Evolutionary conservation across 2,797 vertebrate genomes (phyloP).

Genomic region (Gymnothorax reevesii): DNA sequence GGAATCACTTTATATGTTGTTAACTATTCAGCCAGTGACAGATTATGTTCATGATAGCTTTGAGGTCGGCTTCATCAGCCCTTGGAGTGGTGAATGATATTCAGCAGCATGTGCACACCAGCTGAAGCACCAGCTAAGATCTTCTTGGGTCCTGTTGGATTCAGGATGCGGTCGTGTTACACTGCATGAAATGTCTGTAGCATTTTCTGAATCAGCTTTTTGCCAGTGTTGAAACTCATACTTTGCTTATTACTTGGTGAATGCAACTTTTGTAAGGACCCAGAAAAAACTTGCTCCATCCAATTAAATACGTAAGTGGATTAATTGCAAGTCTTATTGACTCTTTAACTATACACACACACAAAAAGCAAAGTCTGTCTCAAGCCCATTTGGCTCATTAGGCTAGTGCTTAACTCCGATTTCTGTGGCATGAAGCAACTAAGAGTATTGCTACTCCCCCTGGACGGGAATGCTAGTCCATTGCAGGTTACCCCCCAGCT

Average conservation of each 20-base stretch:
- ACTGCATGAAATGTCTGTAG: background rate
- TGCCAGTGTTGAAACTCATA: background rate
- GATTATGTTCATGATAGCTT: background rate
- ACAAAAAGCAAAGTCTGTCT: too few relatives aligned
- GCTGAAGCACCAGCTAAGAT: background rate
- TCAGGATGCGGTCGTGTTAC: background rate
- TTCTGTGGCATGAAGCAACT: too few relatives aligned
- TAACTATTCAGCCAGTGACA: background rate
- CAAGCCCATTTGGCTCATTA: too few relatives aligned
- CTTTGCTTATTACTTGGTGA: background rate
- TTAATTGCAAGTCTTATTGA: background rate
- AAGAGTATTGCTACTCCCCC: too few relatives aligned
- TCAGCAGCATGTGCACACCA: background rate
- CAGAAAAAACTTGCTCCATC: background rate
- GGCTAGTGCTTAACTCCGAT: too few relatives aligned
- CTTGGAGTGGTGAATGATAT: background rate
- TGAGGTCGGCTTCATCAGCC: conserved; percentile 1
- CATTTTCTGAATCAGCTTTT: background rate
- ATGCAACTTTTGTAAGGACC: background rate
- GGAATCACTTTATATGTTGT: background rate
- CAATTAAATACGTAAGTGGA: background rate
- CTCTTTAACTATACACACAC: background rate
- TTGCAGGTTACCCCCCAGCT: too few relatives aligned
- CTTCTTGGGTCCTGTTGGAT: background rate
- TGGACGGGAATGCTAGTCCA: too few relatives aligned